A percentile compares a stretch with the other conserved stretches of the same genome.
Conservation (phyloP, 2,797 vertebrate genomes). For the Parauchenoglanis ngamensis region DNA sequence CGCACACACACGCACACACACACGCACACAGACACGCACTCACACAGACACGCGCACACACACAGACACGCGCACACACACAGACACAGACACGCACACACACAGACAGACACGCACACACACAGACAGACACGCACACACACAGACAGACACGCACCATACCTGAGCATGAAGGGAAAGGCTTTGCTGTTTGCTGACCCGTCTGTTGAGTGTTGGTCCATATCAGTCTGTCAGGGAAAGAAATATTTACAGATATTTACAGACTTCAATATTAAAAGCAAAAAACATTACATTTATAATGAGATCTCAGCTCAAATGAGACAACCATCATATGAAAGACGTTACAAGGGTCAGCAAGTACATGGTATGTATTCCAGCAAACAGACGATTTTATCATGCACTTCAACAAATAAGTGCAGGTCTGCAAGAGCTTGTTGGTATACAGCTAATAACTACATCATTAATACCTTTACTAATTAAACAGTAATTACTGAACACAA, state of each 20-base stretch:
- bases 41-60: not conserved
- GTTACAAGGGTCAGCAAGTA: not conserved
- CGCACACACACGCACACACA: no score
- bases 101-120: not conserved
- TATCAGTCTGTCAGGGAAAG: slow-evolving; percentile 34
- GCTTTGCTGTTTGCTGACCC: slow-evolving; percentile 25
- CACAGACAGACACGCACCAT: slow-evolving; percentile 35
- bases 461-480: not conserved
- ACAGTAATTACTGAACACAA: not conserved
- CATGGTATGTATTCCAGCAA: not conserved
- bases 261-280: not conserved
- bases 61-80: no score
- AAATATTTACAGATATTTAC: not conserved
- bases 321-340: not conserved
- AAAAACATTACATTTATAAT: not conserved
- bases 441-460: not conserved
- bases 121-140: slow-evolving; percentile 16
- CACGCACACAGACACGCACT: no score
- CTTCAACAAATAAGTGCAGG: not conserved
- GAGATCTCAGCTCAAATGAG: not conserved
- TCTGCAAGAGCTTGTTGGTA: not conserved
- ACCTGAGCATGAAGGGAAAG: slow-evolving; percentile 34
- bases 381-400: not conserved
- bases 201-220: slow-evolving; percentile 30
- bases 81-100: no score